Evolutionary conservation across 1,140 invertebrate genomes (phyloP).

Genomic region (Conus ventricosus): DNA sequence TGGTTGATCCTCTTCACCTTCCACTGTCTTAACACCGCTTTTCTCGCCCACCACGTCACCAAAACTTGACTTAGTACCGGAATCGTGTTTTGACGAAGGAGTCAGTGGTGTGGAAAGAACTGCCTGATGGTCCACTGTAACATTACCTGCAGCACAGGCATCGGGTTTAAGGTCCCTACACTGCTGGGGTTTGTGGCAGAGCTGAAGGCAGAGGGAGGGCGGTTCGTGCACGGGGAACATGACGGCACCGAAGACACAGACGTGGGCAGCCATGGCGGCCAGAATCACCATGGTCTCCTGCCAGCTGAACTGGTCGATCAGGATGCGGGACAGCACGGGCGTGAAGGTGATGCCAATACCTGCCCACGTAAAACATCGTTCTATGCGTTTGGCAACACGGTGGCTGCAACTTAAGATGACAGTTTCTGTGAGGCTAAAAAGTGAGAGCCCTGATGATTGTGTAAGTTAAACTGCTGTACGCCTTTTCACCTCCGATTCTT

Average conservation of each 20-base stretch:
- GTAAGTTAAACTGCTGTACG: too few species aligned
- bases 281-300: slow-evolving; percentile 32
- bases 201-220: not conserved
- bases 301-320: slow-evolving; percentile 38
- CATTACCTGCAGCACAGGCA: not conserved
- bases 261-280: slow-evolving; percentile 21
- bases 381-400: too few species aligned
- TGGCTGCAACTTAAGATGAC: too few species aligned
- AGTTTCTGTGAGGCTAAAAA: too few species aligned
- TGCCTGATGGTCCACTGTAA: not conserved
- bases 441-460: too few species aligned
- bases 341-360: slow-evolving; percentile 32
- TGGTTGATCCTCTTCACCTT: too few species aligned
- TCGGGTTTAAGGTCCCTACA: not conserved
- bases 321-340: slow-evolving; percentile 29
- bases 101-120: not conserved
- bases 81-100: not conserved
- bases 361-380: not conserved
- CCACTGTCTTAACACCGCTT: too few species aligned
- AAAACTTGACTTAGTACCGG: not conserved
- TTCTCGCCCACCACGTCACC: not conserved
- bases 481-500: too few species aligned
- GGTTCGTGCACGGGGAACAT: slow-evolving; percentile 42
- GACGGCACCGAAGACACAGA: slow-evolving; percentile 36
- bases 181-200: not conserved